Evolutionary conservation across 2,113 vertebrate species (phyloP), one percentile per base, ranked within the genome.

Genomic region (Dasyprocta punctata): DNA sequence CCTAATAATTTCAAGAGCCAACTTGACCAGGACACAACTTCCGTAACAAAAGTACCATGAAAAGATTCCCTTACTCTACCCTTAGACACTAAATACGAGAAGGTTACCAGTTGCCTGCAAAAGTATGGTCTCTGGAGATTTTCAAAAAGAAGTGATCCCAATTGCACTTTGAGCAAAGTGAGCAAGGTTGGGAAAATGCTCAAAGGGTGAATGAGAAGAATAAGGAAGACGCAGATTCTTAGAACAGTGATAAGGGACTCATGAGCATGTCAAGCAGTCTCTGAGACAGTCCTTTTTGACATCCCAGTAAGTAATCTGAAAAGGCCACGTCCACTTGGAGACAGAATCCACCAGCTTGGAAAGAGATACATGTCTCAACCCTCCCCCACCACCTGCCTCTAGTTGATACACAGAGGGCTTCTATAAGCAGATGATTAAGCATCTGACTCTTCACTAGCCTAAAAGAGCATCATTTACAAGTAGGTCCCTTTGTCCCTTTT

Each of bases 101-200:
- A 75, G 6, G 69, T 63, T 89, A 87, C 11, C 7, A n/a, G 38
- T 20, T 67, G 7, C 1, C 61, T 44, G 63, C 5, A 89, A 28
- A 93, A 81, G 75, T 69, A 47, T 5, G 84, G 58, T 82, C 63
- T 63, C 44, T 41, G 26, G 8, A 73, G 14, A 38, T 26, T 90
- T 94, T 88, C 75, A 83, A 78, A 88, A 85, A 88, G 8, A 86
- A 41, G 17, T 49, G 38, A 67, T 90, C 20, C 87, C 58, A 94
- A 81, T 30, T 56, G 30, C 3, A 54, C 61, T 82, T 90, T 80
- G 7, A 92, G 41, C 49, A 92, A 78, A 67, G 88, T 52, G 33
- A 87, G 30, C 26, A 75, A 87, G 22, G 47, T 47, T 41, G 20
- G 36, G 33, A 86, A 67, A 65, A 10, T 91, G 71, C 41, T 54